Evolutionary conservation across 2,797 vertebrate species (phyloP), one percentile per base, ranked within the genome.

Genomic region (Knipowitschia caucasica): DNA sequence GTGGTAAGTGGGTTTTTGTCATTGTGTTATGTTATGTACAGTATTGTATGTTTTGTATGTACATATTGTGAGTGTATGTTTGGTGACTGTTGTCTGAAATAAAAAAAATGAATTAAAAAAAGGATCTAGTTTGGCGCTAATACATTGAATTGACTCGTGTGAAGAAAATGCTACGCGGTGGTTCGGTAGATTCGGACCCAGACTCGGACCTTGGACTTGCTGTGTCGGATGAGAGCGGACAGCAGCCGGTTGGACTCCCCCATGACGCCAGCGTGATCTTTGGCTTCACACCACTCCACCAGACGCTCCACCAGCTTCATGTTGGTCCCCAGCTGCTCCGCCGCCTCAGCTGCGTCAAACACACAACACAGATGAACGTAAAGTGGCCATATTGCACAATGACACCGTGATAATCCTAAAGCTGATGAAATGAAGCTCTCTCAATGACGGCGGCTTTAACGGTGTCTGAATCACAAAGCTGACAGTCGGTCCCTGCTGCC

Each of bases 211-310:
- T 97, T 98, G 63, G 95, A 97, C 88, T 98, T 99, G 91, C 96
- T 98, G 88, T 99, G 96, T 62, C 96, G 90, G 67, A 99, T 98
- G 49, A 99, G 94, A 2, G 96, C 96, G 0, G 96, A 99, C 24
- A 99, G 92, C 23, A 99, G 90, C 71, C 96, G 86, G 89, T 99
- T 99, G 44, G 96, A 98, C 87, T 99, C 96, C 20, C 96, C 96
- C 95, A 99, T 99, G 73, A 99, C 96, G 6, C 96, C 96, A 0
- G 96, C 96, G 0, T 99, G 96, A 59, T 99, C 96, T 88, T 98
- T 99, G 81, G 96, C 96, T 89, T 98, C 95, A 60, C 95, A 99
- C 96, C 96, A 99, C 75, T 98, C 96, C 78, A 98, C 96, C 71
- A 99, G 78, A 31, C 95, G 89, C 81, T 96, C 92, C 73, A 95